Evolutionary conservation across 2,888 invertebrate genomes (phyloP).

Genomic region (Epinotia demarniana): DNA sequence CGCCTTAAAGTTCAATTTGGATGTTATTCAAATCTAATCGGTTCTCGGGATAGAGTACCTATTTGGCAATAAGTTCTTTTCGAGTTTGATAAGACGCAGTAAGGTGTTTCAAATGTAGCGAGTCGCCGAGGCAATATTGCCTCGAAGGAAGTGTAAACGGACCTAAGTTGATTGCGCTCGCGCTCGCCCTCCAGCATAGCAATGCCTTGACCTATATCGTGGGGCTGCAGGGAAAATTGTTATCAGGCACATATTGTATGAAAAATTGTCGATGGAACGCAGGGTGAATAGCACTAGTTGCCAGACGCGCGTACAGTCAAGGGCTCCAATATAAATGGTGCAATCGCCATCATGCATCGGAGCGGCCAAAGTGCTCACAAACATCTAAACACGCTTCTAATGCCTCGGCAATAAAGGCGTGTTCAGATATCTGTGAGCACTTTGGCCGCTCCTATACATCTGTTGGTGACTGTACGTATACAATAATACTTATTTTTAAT

Average conservation of each 20-base stretch:
- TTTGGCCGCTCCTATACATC: too few relatives aligned
- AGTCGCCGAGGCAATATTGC: slow-evolving; percentile 34
- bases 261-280: slow-evolving; percentile 3
- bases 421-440: too few relatives aligned
- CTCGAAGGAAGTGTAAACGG: slow-evolving; percentile 36
- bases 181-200: slow-evolving; percentile 34
- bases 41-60: not conserved
- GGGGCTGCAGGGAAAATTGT: slow-evolving; percentile 36
- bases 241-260: slow-evolving; percentile 36
- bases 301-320: not conserved
- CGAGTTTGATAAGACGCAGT: not conserved
- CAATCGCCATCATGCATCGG: too few relatives aligned
- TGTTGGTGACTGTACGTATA: too few relatives aligned
- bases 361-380: too few relatives aligned
- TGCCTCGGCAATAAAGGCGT: too few relatives aligned
- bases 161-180: slow-evolving; percentile 40
- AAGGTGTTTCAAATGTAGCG: slow-evolving; percentile 30
- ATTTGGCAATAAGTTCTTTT: slow-evolving; percentile 2
- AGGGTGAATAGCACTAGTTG: not conserved
- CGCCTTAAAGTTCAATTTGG: slow-evolving; percentile 7
- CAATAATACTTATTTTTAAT: too few relatives aligned
- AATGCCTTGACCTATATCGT: slow-evolving; percentile 44
- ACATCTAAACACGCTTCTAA: too few relatives aligned
- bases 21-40: not conserved
- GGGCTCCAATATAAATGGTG: too few relatives aligned